Evolutionary conservation across 2,113 vertebrate genomes (phyloP).

Genomic region (Origma solitaria): DNA sequence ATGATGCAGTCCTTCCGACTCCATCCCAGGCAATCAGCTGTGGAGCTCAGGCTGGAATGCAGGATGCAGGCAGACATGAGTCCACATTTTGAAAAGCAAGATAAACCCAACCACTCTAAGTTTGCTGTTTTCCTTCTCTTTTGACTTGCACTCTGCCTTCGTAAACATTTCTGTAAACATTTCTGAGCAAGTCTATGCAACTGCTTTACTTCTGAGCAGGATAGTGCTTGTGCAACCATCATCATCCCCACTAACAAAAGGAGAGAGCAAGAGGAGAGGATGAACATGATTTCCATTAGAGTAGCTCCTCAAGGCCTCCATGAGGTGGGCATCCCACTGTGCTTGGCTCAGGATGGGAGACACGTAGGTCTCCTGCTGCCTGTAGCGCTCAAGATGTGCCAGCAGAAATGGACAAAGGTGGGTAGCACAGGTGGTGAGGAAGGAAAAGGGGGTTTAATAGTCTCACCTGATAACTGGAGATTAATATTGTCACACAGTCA

Average conservation of each 20-base stretch:
- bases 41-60: not conserved
- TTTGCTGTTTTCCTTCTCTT: not conserved
- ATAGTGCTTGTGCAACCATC: not conserved
- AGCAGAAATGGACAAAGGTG: not conserved
- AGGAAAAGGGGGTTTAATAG: not conserved
- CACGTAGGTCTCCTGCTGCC: not conserved
- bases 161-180: not conserved
- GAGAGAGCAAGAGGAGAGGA: not conserved
- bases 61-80: not conserved
- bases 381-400: not conserved
- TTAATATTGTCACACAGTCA: not conserved
- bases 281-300: not conserved
- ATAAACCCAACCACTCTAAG: not conserved
- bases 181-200: not conserved
- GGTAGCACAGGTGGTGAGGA: not conserved
- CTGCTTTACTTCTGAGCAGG: not conserved
- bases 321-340: not conserved
- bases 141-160: not conserved
- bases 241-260: not conserved
- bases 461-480: not conserved
- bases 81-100: not conserved
- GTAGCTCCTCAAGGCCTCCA: not conserved
- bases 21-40: accelerated
- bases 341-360: not conserved
- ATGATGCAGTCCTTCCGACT: accelerated